Base-by-base conservation (phyloP, 1,140 invertebrate genomes). In the Drosophila elegans region DNA sequence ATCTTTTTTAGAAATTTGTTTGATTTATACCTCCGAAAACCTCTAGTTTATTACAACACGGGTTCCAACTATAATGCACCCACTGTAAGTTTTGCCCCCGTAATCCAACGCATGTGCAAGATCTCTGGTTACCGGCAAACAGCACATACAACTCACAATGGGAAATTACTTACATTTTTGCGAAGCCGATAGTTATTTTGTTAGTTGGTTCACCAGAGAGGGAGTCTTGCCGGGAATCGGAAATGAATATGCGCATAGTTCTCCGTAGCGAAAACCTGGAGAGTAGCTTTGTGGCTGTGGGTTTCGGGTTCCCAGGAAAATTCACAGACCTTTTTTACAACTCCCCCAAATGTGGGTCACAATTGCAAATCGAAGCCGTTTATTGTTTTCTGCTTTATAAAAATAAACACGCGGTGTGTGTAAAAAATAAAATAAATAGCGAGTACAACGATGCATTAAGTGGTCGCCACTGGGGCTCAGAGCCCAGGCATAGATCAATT, bases 351-450 rank as follows among this genome's bases (percentile, higher is more conserved):
- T 76, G 62, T 86, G 79, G 84, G 83, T 86, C 84, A 88, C 21
- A 32, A 59, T 60, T 59, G 60, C 68, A 63, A 86, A 72, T 79
- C 49, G 44, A 66, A 82, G 83, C 46, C 66, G 62, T 86, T 88
- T 86, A 89, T 86, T 83, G 56, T 75, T 73, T 82, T 59, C 41
- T 81, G 74, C 62, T 71, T 61, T 89, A 81, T 86, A 81, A 82
- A 86, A 86, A 60, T 78, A 86, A 78, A 86, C 78, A 81, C 73
- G 56, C 1, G 16, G 16, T 21, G 54, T 60, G 60, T 73, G 77
- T 84, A 67, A 75, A 75, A 59, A 75, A 67, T 59, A 29, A 76
- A 80, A 89, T 83, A 89, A 89, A 89, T 89, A 86, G 75, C 67
- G 63, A 69, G 80, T 78, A 52, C 59, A 76, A 45, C 41, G 64